phyloP scores from a whole-genome alignment of 2,113 vertebrate species.

The Alaudala cheleensis region DNA sequence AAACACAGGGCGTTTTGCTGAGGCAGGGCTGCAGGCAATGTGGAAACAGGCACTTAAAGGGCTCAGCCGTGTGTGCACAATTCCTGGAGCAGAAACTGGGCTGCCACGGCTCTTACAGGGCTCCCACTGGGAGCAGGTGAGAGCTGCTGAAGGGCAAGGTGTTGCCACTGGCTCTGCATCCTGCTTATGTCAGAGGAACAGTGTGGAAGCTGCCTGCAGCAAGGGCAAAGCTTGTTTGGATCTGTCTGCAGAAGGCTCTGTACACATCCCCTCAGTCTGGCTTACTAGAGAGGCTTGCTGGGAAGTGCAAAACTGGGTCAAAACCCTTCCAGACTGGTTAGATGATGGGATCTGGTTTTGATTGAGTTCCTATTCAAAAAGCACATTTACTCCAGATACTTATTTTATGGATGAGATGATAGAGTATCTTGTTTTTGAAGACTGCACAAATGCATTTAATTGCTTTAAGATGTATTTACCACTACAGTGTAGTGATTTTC shows the following conservation, averaged over 20 bases:
- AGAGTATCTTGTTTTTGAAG: neutral
- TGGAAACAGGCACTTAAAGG: neutral
- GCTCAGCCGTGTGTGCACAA: neutral
- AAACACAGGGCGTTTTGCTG: neutral
- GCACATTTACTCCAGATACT: neutral
- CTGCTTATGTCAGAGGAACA: neutral
- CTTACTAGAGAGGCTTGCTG: neutral
- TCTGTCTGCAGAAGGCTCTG: neutral
- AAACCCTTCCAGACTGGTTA: neutral
- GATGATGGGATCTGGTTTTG: neutral
- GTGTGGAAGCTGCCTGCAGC: neutral
- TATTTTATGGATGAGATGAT: neutral
- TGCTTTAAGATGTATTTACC: neutral
- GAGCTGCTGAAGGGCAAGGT: slow-evolving; percentile 27
- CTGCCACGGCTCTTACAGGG: neutral
- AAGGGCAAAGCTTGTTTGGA: neutral
- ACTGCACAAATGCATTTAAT: neutral
- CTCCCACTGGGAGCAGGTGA: neutral
- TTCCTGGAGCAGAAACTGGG: neutral
- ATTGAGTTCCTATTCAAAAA: neutral
- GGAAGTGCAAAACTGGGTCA: neutral
- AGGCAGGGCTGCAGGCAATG: neutral
- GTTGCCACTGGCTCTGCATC: neutral
- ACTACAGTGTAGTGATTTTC: neutral
- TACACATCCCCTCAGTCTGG: neutral